Evolutionary conservation across 92 coral and sea anemone genomes (phyloP).

Genomic region (Zoanthus solanderi): DNA sequence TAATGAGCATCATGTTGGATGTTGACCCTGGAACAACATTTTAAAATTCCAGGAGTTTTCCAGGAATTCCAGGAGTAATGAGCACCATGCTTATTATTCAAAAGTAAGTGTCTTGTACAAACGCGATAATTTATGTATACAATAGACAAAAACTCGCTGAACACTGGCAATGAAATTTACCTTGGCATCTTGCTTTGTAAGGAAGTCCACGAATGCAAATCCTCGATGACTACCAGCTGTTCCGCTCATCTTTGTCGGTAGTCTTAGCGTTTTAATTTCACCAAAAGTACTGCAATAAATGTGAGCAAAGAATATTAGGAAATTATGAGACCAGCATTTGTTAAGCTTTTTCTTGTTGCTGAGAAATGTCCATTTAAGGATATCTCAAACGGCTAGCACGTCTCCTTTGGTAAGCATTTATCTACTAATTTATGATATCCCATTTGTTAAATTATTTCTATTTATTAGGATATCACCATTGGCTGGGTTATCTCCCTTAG

Average conservation of each 20-base stretch:
- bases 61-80: no score
- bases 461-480: background rate
- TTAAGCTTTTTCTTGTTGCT: no score
- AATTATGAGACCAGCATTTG: background rate
- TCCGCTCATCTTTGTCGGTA: slow-evolving; percentile 90
- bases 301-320: background rate
- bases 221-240: slow-evolving; percentile 93
- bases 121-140: background rate
- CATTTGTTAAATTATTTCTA: background rate
- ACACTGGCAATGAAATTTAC: slow-evolving; percentile 35
- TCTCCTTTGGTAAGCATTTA: no score
- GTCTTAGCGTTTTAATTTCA: slow-evolving; percentile 89
- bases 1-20: no score
- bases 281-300: slow-evolving; percentile 86
- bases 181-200: slow-evolving; percentile 99
- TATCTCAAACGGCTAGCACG: no score
- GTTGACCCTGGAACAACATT: no score
- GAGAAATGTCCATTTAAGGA: no score
- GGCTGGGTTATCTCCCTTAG: background rate
- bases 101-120: background rate
- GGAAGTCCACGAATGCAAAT: slow-evolving; percentile 95
- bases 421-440: no score
- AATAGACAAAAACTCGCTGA: background rate
- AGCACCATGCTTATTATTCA: background rate
- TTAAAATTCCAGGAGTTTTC: no score